Percentiles rank a stretch among this genome's conserved stretches.
These are phyloP conservation scores for Atta colombica DNA, from an alignment of 1,140 invertebrate genomes.

Conservation along the genomic window DNA sequence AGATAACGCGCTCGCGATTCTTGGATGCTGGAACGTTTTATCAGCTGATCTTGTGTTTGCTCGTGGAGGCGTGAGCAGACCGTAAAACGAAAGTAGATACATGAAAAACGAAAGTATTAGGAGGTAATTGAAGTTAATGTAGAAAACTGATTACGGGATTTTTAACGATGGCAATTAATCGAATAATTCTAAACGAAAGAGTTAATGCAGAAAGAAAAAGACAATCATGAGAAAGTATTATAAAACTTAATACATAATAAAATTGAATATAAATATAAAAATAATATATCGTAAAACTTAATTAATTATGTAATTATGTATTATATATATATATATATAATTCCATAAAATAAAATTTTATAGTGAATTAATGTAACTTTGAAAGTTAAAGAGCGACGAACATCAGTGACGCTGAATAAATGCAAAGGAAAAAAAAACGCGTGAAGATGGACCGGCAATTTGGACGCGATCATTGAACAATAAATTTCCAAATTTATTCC, in stretches of 20 bases:
- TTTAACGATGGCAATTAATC: background rate
- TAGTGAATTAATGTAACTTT: background rate
- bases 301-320: background rate
- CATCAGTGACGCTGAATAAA: constrained; percentile 22
- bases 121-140: background rate
- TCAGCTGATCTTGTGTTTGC: constrained; percentile 29
- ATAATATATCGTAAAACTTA: constrained; percentile 4
- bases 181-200: background rate
- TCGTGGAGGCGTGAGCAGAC: constrained; percentile 19
- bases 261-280: background rate
- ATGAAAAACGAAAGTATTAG: constrained; percentile 7
- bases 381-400: constrained; percentile 8
- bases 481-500: constrained; percentile 49
- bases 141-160: background rate
- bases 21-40: constrained; percentile 35
- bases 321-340: background rate
- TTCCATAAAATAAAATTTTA: constrained; percentile 12
- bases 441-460: constrained; percentile 30
- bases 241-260: background rate
- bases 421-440: background rate
- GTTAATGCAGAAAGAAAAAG: background rate
- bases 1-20: constrained; percentile 38
- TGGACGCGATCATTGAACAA: constrained; percentile 14
- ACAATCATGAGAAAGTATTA: background rate
- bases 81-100: background rate